Percentiles rank a stretch among this genome's conserved stretches.
These are phyloP conservation scores for Drosophila pectinifera DNA, from an alignment of 1,140 invertebrate species.

Conservation along the genomic window DNA sequence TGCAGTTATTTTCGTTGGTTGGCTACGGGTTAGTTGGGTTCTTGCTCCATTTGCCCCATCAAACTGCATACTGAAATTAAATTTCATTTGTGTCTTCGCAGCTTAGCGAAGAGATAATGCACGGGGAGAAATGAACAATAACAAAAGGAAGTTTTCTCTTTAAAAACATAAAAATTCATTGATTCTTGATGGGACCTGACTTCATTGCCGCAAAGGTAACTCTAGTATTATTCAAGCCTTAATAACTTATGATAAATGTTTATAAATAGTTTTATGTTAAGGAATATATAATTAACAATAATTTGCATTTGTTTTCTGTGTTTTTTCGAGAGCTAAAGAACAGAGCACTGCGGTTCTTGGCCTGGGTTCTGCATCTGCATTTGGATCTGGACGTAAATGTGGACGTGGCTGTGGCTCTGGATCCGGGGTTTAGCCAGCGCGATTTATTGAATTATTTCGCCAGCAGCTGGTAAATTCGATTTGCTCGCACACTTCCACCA, in stretches of 20 bases:
- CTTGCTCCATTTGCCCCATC: slow-evolving; percentile 78
- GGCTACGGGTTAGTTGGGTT: slow-evolving; percentile 62
- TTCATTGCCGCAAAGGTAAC: no score
- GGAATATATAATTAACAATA: not conserved
- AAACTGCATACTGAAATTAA: slow-evolving; percentile 77
- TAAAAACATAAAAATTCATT: not conserved
- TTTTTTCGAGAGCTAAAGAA: slow-evolving; percentile 6
- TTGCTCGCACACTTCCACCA: slow-evolving; percentile 47
- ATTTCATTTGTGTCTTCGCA: slow-evolving; percentile 68
- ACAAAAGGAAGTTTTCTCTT: no score
- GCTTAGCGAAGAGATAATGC: slow-evolving; percentile 25
- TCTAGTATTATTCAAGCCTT: no score
- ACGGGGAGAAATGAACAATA: not conserved
- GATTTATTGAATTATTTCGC: slow-evolving; percentile 83
- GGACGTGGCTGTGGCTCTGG: slow-evolving; percentile 34
- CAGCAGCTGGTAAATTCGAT: slow-evolving; percentile 82
- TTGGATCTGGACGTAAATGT: slow-evolving; percentile 31
- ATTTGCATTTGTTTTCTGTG: no score
- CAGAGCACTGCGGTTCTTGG: slow-evolving; percentile 17
- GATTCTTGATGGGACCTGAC: no score
- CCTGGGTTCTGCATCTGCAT: slow-evolving; percentile 9
- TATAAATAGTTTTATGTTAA: not conserved
- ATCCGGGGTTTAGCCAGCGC: slow-evolving; percentile 65
- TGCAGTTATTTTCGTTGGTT: slow-evolving; percentile 78
- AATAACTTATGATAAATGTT: no score